These are phyloP conservation scores for Chymomyza caudatula DNA, from an alignment of 2,888 invertebrate genomes.

Conservation along the genomic window DNA sequence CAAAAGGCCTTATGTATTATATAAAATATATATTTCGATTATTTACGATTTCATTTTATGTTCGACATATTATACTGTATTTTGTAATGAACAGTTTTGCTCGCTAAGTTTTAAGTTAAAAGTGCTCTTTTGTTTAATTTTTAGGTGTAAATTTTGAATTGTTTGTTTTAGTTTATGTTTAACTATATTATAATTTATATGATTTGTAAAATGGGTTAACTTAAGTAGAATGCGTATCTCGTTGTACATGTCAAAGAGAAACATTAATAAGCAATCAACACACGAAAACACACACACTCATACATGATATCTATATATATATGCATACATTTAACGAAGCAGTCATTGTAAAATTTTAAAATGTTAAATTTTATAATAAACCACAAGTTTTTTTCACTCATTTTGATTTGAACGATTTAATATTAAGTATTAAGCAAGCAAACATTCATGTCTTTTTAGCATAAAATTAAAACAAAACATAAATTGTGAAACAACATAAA, in stretches of 20 bases:
- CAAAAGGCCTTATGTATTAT: conserved; percentile 65
- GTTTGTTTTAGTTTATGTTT: conserved; percentile 53
- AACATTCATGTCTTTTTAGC: conserved; percentile 31
- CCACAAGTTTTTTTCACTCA: conserved; percentile 36
- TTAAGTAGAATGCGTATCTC: conserved; percentile 64
- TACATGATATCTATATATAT: conserved; percentile 15
- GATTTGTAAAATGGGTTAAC: conserved; percentile 43
- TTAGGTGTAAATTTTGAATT: conserved; percentile 62
- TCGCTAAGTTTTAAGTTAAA: conserved; percentile 49
- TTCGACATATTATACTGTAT: conserved; percentile 34
- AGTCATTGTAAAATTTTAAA: conserved; percentile 39
- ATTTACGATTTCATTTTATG: conserved; percentile 43
- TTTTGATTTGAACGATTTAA: conserved; percentile 37
- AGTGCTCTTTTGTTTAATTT: conserved; percentile 27
- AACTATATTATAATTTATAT: conserved; percentile 31
- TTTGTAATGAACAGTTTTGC: conserved; percentile 25
- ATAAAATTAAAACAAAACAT: conserved; percentile 15
- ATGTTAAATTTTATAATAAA: conserved; percentile 55
- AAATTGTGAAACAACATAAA: conserved; percentile 14
- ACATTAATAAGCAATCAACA: conserved; percentile 26
- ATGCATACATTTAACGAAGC: conserved; percentile 12
- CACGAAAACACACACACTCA: conserved; percentile 22
- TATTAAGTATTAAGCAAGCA: conserved; percentile 37
- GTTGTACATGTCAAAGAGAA: conserved; percentile 43
- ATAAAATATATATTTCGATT: conserved; percentile 38